phyloP scores from a whole-genome alignment of 30 jellyfish, hydroid and myxozoan species.

The Aurelia aurita complex sp. Pacific region DNA sequence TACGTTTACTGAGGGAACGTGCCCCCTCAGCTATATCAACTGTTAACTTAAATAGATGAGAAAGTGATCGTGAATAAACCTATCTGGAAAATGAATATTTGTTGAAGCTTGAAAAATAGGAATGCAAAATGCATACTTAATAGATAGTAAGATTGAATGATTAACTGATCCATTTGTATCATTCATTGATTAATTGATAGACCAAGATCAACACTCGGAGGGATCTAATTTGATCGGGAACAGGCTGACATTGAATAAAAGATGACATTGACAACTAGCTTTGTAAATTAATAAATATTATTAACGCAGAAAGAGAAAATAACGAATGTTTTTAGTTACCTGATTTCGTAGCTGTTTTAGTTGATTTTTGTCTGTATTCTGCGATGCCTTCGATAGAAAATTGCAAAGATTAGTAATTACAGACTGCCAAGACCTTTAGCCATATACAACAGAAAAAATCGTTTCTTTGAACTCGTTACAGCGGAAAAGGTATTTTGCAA shows the following conservation, averaged over 20 bases:
- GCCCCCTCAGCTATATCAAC: too few relatives aligned
- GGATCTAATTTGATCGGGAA: too few relatives aligned
- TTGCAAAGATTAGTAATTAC: background rate
- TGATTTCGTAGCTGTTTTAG: slow-evolving; percentile 84
- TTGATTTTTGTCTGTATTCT: slow-evolving; percentile 67
- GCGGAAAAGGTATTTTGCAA: too few relatives aligned
- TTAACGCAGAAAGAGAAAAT: background rate
- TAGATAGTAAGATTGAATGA: too few relatives aligned
- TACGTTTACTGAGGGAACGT: too few relatives aligned
- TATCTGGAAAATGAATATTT: too few relatives aligned
- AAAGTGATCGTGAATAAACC: too few relatives aligned
- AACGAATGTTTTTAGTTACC: slow-evolving; percentile 34
- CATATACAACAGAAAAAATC: background rate
- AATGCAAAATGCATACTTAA: too few relatives aligned
- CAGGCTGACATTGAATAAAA: background rate
- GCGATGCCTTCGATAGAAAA: slow-evolving; percentile 45
- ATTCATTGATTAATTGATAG: too few relatives aligned
- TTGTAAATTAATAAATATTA: background rate
- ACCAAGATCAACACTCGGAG: too few relatives aligned
- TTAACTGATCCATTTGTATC: too few relatives aligned
- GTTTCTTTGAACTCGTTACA: background rate
- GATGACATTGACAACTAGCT: background rate
- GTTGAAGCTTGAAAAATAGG: too few relatives aligned
- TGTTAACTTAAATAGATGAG: background rate
- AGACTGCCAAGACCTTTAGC: background rate